Evolutionary conservation across 2,113 vertebrate genomes (phyloP).

Genomic region (Tupaia chinensis): DNA sequence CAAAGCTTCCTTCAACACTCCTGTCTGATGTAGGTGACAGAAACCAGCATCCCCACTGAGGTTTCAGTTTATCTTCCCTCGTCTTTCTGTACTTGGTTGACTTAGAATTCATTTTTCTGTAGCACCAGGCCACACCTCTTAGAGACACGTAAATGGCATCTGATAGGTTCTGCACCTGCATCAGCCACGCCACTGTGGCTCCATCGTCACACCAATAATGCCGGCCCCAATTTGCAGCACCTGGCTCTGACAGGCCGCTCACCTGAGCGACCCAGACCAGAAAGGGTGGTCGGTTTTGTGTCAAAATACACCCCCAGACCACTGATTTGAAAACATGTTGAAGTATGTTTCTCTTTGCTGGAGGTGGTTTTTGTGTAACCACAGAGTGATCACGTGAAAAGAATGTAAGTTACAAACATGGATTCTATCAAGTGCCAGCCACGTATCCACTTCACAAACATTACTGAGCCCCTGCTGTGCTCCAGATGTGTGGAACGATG

Average conservation of each 20-base stretch:
- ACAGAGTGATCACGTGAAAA: background rate
- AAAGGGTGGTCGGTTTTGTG: background rate
- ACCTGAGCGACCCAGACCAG: background rate
- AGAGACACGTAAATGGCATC: background rate
- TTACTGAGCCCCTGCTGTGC: fast-evolving
- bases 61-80: background rate
- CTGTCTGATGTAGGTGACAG: background rate
- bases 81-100: background rate
- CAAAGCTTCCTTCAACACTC: background rate
- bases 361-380: background rate
- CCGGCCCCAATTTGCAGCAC: fast-evolving
- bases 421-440: background rate
- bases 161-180: background rate
- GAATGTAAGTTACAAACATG: background rate
- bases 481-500: background rate
- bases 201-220: too few species aligned
- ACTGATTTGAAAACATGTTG: background rate
- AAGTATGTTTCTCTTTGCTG: background rate
- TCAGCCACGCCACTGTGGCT: background rate
- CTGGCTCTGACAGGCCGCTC: background rate
- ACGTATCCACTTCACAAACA: background rate
- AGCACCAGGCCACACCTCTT: background rate
- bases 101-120: background rate
- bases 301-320: background rate
- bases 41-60: too few species aligned